Base-by-base conservation (phyloP, 2,113 vertebrate species). In the Microcebus lehilahytsara region DNA sequence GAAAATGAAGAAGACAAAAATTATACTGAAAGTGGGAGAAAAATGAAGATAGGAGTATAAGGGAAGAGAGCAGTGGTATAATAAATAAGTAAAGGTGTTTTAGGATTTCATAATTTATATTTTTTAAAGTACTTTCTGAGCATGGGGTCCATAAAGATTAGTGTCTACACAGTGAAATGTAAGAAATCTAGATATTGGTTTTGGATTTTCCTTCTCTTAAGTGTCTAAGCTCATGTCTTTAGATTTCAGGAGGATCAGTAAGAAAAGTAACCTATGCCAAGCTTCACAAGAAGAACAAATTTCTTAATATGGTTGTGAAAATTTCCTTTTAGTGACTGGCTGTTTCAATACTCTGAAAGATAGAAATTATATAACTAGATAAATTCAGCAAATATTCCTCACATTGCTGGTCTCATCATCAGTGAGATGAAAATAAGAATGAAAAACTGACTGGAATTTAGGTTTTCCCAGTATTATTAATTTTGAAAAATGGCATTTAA, bases 351-450 rank as follows among this genome's bases (percentile, higher is more conserved):
- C 8, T 4, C 23, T 74, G 3, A 17, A 92, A 75, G n/a, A 53
- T 37, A 91, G 11, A 89, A 49, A 85, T 83, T 71, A 86, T 34
- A 27, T 1, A 60, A 37, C 22, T 91, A 42, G 34, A 23, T 51
- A 90, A 69, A 96, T 71, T 79, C 20, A 89, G 74, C 49, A 69
- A 79, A 81, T n/a, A 78, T 32, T 81, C 14, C 42, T 62, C 3
- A n/a, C 17, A 25, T 53, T 77, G 25, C 3, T 93, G n/a, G 0
- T 79, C 9, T 77, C 34, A 40, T 75, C 7, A 78, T 75, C 22
- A 80, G 16, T 77, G 71, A 96, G 17, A 49, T 85, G 19, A 93
- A 96, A 89, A 62, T 58, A 37, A 93, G 64, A 86, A 67, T 53
- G 19, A 96, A 92, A 94, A 97, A 23, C 58, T 49, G 37, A 78